phyloP scores from a whole-genome alignment of 1,140 invertebrate species.

The Archivesica marissinica region DNA sequence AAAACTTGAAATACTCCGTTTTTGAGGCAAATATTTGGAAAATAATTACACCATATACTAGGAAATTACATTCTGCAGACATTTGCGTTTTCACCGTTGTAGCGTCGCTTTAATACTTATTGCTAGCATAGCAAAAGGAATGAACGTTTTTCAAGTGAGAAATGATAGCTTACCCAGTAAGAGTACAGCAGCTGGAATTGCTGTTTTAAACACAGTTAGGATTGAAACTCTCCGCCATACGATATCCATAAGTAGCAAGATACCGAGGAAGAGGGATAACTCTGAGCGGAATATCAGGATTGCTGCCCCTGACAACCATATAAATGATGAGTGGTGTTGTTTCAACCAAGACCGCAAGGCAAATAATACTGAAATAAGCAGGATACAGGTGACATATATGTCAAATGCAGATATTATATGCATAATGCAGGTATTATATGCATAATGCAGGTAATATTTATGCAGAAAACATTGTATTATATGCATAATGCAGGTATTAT shows the following conservation, averaged over 20 bases:
- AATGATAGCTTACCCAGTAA: constrained; percentile 83
- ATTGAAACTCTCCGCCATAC: constrained; percentile 85
- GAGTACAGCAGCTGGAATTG: constrained; percentile 88
- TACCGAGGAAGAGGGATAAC: constrained; percentile 93
- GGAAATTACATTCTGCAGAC: no score
- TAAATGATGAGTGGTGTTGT: constrained; percentile 90
- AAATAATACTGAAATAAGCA: constrained; percentile 90
- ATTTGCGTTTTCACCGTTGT: no score
- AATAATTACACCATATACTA: no score
- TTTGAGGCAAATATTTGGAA: no score
- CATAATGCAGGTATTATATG: not conserved
- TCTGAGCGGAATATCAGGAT: constrained; percentile 97
- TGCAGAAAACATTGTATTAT: no score
- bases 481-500: no score
- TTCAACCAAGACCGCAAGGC: constrained; percentile 94
- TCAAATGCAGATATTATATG: not conserved
- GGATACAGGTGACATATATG: not conserved
- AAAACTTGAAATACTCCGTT: no score
- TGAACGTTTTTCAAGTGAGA: no score
- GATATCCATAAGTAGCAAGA: constrained; percentile 93
- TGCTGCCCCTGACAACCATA: constrained; percentile 92
- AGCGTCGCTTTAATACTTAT: no score
- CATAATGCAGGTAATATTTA: not conserved
- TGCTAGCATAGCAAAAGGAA: no score
- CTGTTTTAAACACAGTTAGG: constrained; percentile 73